Conservation (phyloP, 2,888 invertebrate genomes). For the Aradus depressus region DNA sequence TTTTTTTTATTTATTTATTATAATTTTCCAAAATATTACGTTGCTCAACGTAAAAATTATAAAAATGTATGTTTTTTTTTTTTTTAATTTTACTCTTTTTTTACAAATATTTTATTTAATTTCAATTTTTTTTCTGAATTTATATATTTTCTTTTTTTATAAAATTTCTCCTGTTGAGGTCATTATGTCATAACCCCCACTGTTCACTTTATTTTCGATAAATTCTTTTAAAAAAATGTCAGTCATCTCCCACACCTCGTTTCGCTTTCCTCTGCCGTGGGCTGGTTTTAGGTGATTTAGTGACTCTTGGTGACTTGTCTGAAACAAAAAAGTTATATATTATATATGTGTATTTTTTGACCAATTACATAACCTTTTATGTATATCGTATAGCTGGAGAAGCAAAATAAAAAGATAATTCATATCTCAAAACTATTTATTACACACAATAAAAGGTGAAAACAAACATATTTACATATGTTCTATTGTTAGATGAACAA, state of each 20-base stretch:
- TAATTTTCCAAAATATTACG: too few species aligned
- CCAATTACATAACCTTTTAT: background rate
- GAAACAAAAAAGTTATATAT: conserved; percentile 34
- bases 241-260: conserved; percentile 45
- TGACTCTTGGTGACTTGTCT: conserved; percentile 51
- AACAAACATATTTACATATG: background rate
- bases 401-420: background rate
- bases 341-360: conserved; percentile 1
- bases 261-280: conserved; percentile 68
- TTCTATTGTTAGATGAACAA: background rate
- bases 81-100: too few species aligned
- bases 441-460: conserved; percentile 13
- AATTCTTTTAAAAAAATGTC: too few species aligned
- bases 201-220: too few species aligned
- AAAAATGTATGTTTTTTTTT: too few species aligned
- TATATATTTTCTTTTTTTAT: too few species aligned
- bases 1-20: too few species aligned
- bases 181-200: too few species aligned
- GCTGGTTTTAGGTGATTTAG: conserved; percentile 43
- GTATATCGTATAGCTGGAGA: background rate
- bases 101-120: too few species aligned
- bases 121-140: too few species aligned
- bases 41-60: too few species aligned
- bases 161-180: too few species aligned
- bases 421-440: background rate